Evolutionary conservation across 2,797 vertebrate species (phyloP).

Genomic region (Triplophysa yarkandensis): DNA sequence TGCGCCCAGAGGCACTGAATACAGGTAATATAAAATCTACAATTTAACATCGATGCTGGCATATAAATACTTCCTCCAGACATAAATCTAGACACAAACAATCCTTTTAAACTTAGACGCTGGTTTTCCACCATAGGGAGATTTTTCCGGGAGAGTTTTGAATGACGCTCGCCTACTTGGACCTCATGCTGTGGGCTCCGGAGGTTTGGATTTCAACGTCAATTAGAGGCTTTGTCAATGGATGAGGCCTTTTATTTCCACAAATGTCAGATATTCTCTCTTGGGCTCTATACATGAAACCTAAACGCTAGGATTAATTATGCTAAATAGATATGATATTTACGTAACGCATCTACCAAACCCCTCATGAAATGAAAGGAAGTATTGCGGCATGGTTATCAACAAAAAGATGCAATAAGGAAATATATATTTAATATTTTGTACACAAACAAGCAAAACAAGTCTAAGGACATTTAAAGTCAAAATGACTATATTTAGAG

Average conservation of each 20-base stretch:
- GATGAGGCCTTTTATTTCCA: conserved; percentile 47
- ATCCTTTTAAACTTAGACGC: background rate
- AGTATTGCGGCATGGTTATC: background rate
- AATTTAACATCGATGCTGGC: background rate
- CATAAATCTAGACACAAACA: background rate
- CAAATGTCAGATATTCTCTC: conserved; percentile 47
- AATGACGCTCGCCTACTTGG: conserved; percentile 23
- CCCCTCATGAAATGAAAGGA: background rate
- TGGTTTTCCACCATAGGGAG: conserved; percentile 20
- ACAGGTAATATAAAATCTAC: conserved; percentile 1
- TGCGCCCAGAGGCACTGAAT: background rate
- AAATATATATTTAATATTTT: background rate
- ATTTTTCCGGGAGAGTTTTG: conserved; percentile 29
- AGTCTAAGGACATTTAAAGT: background rate
- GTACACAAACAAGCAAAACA: background rate
- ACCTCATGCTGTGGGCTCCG: conserved; percentile 40
- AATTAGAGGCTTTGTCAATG: conserved; percentile 54
- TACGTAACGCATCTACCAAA: background rate
- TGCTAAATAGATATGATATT: conserved; percentile 42
- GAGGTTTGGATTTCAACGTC: conserved; percentile 53
- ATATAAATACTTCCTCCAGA: conserved; percentile 4
- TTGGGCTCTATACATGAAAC: conserved; percentile 8
- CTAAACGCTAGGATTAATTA: conserved; percentile 33
- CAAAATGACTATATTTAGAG: no score
- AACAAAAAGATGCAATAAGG: background rate